phyloP scores from a whole-genome alignment of 2,113 vertebrate species.

The Oriolus oriolus region DNA sequence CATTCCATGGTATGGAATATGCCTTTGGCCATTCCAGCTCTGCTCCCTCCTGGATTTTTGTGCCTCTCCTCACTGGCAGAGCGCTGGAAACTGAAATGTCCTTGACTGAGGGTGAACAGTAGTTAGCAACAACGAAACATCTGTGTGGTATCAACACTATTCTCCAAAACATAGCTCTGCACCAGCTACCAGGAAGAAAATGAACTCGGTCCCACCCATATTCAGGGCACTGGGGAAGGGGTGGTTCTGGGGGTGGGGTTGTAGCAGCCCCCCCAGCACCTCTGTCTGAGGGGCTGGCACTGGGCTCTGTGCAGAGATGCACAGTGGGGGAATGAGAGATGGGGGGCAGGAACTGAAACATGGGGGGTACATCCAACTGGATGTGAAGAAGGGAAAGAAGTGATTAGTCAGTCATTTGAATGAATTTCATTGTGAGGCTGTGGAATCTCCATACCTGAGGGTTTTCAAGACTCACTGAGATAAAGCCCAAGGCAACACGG shows the following conservation, averaged over 20 bases:
- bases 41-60: neutral
- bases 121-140: accelerated
- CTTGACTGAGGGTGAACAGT: neutral
- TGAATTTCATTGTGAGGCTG: neutral
- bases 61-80: neutral
- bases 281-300: neutral
- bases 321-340: neutral
- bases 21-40: neutral
- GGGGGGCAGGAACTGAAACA: neutral
- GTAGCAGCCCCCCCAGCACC: neutral
- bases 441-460: neutral
- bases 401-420: neutral
- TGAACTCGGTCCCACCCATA: neutral
- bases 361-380: neutral
- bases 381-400: neutral
- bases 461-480: neutral
- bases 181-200: neutral
- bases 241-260: neutral
- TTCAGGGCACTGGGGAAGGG: neutral
- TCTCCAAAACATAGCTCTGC: neutral
- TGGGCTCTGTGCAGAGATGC: neutral
- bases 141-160: no score
- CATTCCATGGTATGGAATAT: neutral
- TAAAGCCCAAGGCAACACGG: accelerated
- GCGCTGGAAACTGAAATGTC: neutral